Percentiles rank a stretch among this genome's conserved stretches.
Evolutionary conservation across 2,888 invertebrate species (phyloP).

Genomic region (Flexamia atlantica): DNA sequence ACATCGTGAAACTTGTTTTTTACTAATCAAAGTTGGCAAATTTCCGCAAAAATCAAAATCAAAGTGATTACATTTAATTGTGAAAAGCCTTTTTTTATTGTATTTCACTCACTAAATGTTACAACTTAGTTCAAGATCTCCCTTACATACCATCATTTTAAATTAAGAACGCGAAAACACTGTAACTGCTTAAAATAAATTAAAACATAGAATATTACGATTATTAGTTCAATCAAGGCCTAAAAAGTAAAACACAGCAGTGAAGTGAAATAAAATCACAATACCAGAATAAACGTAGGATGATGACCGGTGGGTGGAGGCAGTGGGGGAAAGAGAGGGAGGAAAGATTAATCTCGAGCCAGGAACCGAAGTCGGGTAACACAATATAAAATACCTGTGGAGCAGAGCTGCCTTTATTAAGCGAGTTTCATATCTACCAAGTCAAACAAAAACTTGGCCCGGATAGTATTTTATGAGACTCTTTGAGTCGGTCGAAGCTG

Average conservation of each 20-base stretch:
- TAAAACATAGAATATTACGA: too few species aligned
- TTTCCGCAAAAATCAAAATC: too few species aligned
- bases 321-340: background rate
- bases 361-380: conserved; percentile 48
- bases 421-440: conserved; percentile 55
- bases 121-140: too few species aligned
- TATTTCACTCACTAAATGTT: too few species aligned
- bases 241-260: background rate
- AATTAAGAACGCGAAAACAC: too few species aligned
- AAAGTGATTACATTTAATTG: too few species aligned
- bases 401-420: conserved; percentile 55
- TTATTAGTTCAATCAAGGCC: too few species aligned
- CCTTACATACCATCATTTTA: too few species aligned
- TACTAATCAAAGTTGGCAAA: too few species aligned
- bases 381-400: conserved; percentile 54
- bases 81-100: too few species aligned
- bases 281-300: background rate
- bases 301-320: background rate
- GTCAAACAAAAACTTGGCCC: conserved; percentile 56
- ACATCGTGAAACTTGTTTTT: too few species aligned
- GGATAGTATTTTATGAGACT: conserved; percentile 54
- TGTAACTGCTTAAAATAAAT: too few species aligned
- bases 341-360: conserved; percentile 37
- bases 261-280: background rate
- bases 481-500: conserved; percentile 28